Evolutionary conservation across 2,888 invertebrate genomes (phyloP).

Genomic region (Eulithis prunata): DNA sequence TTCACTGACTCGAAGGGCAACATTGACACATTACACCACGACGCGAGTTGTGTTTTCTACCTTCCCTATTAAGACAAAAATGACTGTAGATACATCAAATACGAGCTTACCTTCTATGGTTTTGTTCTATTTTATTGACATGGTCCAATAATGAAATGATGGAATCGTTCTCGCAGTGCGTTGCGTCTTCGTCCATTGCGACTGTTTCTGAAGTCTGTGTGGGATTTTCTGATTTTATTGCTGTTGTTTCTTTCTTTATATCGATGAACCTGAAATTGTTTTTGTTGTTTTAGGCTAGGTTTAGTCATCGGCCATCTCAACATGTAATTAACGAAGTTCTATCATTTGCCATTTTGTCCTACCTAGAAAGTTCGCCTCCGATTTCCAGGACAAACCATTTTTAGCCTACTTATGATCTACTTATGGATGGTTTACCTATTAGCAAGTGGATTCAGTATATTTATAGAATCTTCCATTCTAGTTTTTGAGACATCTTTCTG

Average conservation of each 20-base stretch:
- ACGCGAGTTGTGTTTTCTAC: too few relatives aligned
- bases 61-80: too few relatives aligned
- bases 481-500: conserved; percentile 31
- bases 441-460: conserved; percentile 54
- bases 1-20: too few relatives aligned
- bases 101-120: conserved; percentile 16
- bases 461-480: conserved; percentile 58
- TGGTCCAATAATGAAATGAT: conserved; percentile 62
- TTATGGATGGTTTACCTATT: conserved; percentile 48
- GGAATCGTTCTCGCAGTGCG: conserved; percentile 53
- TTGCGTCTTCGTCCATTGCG: conserved; percentile 45
- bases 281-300: too few relatives aligned
- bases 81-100: neutral
- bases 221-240: conserved; percentile 33
- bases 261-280: conserved; percentile 16
- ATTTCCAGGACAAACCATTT: too few relatives aligned
- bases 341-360: too few relatives aligned
- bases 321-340: too few relatives aligned
- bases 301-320: too few relatives aligned
- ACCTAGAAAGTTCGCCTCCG: too few relatives aligned
- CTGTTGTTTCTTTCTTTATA: conserved; percentile 27
- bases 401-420: too few relatives aligned
- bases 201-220: conserved; percentile 35
- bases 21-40: too few relatives aligned
- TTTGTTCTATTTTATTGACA: conserved; percentile 46